phyloP scores from a whole-genome alignment of 2,888 invertebrate species.

The Minunthozetes semirufus region DNA sequence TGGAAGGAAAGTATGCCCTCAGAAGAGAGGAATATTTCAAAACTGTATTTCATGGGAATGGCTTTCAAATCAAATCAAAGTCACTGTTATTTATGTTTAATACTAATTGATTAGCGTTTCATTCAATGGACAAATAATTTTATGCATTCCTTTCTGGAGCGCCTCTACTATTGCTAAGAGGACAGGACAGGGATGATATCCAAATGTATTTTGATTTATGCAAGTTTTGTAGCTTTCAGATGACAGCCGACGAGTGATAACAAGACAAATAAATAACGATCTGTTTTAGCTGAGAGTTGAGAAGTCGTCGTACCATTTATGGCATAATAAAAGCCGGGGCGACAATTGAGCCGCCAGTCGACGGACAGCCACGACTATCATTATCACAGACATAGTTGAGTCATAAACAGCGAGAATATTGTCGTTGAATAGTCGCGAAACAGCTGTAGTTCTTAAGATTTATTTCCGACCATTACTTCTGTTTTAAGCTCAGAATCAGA shows the following conservation, averaged over 20 bases:
- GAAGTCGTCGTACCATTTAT: conserved; percentile 19
- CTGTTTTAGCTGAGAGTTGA: conserved; percentile 1
- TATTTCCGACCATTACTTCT: not conserved
- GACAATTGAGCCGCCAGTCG: conserved; percentile 13
- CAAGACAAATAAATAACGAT: conserved; percentile 16
- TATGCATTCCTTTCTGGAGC: not conserved
- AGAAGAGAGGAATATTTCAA: not conserved
- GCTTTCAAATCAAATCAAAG: not conserved
- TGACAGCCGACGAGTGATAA: conserved; percentile 18
- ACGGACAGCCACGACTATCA: not conserved
- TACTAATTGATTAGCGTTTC: not conserved
- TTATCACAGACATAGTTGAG: not conserved
- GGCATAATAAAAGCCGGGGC: conserved; percentile 24
- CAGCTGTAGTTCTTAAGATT: conserved; percentile 14
- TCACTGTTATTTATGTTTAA: not conserved
- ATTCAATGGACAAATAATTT: not conserved
- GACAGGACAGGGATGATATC: not conserved
- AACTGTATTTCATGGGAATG: not conserved
- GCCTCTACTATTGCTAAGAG: too few relatives aligned
- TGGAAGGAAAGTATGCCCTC: not conserved
- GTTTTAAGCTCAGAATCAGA: not conserved
- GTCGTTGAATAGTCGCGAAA: not conserved
- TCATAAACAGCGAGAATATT: not conserved
- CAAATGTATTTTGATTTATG: conserved; percentile 9
- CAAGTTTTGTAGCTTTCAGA: not conserved